Evolutionary conservation across 2,113 vertebrate genomes (phyloP).

Genomic region (Neoarius graeffei): DNA sequence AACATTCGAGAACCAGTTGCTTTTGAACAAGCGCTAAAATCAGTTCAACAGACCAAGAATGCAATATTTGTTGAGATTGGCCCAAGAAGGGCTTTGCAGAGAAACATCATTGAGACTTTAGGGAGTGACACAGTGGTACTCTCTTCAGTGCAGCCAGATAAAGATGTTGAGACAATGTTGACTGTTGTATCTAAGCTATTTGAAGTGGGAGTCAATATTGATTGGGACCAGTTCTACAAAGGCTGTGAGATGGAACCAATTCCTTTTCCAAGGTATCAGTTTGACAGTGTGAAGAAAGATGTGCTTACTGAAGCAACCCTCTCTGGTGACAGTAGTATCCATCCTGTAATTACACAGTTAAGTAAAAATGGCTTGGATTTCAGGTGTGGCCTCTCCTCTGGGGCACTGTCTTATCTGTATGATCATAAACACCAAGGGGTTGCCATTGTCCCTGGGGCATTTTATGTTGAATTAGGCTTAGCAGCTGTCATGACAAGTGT

Average conservation of each 20-base stretch:
- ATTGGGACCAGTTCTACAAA: slow-evolving; percentile 76
- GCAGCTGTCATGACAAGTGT: slow-evolving; percentile 71
- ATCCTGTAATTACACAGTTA: slow-evolving; percentile 62
- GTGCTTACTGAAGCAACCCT: slow-evolving; percentile 58
- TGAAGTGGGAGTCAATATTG: slow-evolving; percentile 75
- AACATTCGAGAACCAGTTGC: slow-evolving; percentile 81
- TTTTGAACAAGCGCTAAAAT: slow-evolving; percentile 74
- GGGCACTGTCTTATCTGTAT: slow-evolving; percentile 68
- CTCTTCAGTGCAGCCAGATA: slow-evolving; percentile 69
- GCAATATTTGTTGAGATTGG: slow-evolving; percentile 83
- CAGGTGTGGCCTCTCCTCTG: slow-evolving; percentile 68
- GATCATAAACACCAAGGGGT: slow-evolving; percentile 80
- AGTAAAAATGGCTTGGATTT: slow-evolving; percentile 59
- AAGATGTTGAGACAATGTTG: slow-evolving; percentile 72
- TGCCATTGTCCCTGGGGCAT: slow-evolving; percentile 76
- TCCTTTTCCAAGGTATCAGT: slow-evolving; percentile 78
- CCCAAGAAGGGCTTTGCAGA: slow-evolving; percentile 75
- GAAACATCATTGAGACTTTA: slow-evolving; percentile 79
- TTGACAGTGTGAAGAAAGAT: slow-evolving; percentile 74
- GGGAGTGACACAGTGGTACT: slow-evolving; percentile 72
- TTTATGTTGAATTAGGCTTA: slow-evolving; percentile 80
- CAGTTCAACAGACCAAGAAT: slow-evolving; percentile 59
- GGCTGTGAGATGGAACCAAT: slow-evolving; percentile 73
- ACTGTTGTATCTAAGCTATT: slow-evolving; percentile 74
- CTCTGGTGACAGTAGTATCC: slow-evolving; percentile 44